phyloP scores from a whole-genome alignment of 1,140 invertebrate species.

The Bacillus rossius region DNA sequence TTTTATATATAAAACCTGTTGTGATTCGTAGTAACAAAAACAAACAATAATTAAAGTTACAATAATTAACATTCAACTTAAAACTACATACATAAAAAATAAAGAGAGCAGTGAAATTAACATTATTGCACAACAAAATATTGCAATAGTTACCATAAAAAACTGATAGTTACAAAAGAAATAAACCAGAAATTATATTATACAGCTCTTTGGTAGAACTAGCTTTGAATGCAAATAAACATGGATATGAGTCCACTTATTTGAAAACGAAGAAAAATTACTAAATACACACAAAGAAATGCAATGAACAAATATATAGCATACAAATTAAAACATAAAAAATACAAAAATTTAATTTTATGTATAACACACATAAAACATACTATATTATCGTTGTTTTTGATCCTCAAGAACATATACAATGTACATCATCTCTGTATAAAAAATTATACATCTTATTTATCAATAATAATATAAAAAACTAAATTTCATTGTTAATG shows the following conservation, averaged over 20 bases:
- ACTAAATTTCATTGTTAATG: constrained; percentile 7
- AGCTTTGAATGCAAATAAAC: constrained; percentile 15
- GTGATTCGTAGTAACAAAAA: background rate
- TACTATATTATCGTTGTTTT: constrained; percentile 7
- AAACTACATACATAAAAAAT: constrained; percentile 6
- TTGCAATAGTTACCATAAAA: constrained; percentile 4
- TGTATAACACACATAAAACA: constrained; percentile 14
- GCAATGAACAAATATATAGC: constrained; percentile 3
- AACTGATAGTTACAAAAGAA: constrained; percentile 7
- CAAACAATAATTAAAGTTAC: constrained; percentile 1
- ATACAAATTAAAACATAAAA: constrained; percentile 21
- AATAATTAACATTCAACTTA: constrained; percentile 5
- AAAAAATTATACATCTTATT: constrained; percentile 11
- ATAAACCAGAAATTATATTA: constrained; percentile 7
- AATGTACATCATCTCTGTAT: constrained; percentile 5
- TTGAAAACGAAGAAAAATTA: constrained; percentile 12
- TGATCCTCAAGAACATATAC: constrained; percentile 10
- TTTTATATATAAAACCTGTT: background rate
- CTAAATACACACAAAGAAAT: constrained; percentile 7
- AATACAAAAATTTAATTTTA: constrained; percentile 17
- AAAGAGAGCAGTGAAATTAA: background rate
- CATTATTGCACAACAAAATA: constrained; percentile 12
- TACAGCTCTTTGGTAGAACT: constrained; percentile 15
- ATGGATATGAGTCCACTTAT: constrained; percentile 3
- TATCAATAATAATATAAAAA: constrained; percentile 9